Percentiles rank a stretch among this genome's conserved stretches.
Evolutionary conservation across 2,113 vertebrate genomes (phyloP).

Genomic region (Gasterosteus aculeatus): DNA sequence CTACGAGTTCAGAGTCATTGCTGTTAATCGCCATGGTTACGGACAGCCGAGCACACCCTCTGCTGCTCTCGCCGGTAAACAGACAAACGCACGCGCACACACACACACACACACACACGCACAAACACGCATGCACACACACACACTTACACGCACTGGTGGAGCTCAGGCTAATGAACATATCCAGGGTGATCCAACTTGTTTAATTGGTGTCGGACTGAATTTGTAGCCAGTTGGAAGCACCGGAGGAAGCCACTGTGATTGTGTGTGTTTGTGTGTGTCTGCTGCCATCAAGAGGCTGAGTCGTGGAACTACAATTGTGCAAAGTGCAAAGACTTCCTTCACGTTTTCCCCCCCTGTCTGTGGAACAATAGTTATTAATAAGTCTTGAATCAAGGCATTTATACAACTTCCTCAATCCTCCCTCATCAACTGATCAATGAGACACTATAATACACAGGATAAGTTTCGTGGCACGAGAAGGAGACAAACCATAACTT

Average conservation of each 20-base stretch:
- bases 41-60: slow-evolving; percentile 93
- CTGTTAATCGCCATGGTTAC: slow-evolving; percentile 89
- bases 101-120: slow-evolving; percentile 26
- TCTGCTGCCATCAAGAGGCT: slow-evolving; percentile 60
- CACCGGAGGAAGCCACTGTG: background rate
- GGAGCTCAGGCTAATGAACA: slow-evolving; percentile 24
- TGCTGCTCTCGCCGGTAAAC: slow-evolving; percentile 88
- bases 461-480: background rate
- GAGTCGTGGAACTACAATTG: slow-evolving; percentile 7
- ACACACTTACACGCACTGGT: slow-evolving; percentile 16
- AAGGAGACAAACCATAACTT: background rate
- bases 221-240: slow-evolving; percentile 1
- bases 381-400: background rate
- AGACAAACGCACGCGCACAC: background rate
- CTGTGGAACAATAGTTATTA: background rate
- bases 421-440: background rate
- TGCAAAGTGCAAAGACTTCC: background rate
- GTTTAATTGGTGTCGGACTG: slow-evolving; percentile 11
- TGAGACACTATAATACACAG: background rate
- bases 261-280: slow-evolving; percentile 12
- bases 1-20: slow-evolving; percentile 95
- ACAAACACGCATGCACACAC: background rate
- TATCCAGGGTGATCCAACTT: background rate
- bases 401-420: background rate
- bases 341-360: background rate